Evolutionary conservation across 2,113 vertebrate species (phyloP).

Genomic region (Polyodon spathula): DNA sequence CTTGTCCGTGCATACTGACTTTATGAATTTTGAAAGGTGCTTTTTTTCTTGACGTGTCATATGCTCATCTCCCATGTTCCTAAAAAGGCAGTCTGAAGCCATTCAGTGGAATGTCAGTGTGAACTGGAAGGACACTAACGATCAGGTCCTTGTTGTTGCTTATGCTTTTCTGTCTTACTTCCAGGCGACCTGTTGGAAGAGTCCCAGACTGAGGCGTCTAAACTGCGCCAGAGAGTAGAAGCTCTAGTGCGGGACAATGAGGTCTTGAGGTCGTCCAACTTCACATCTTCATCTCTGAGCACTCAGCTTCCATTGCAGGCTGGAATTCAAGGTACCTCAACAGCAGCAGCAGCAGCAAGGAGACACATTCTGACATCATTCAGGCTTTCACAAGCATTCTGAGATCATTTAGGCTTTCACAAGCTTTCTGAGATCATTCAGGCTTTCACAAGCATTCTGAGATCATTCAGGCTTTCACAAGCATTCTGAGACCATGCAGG

Average conservation of each 20-base stretch:
- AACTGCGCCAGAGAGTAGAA: conserved; percentile 83
- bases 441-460: no score
- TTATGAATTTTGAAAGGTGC: no score
- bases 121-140: background rate
- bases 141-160: background rate
- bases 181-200: conserved; percentile 87
- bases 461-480: conserved; percentile 17
- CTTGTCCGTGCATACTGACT: no score
- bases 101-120: no score
- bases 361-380: background rate
- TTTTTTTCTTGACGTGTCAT: no score
- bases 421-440: conserved; percentile 14
- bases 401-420: conserved; percentile 17
- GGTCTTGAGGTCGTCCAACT: conserved; percentile 54
- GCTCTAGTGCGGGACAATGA: conserved; percentile 83
- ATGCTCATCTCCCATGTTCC: background rate
- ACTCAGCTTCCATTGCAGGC: conserved; percentile 38
- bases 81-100: no score
- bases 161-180: conserved; percentile 6
- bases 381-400: no score
- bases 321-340: conserved; percentile 45
- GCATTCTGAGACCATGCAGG: no score
- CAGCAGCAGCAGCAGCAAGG: background rate
- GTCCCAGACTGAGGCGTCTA: conserved; percentile 81
- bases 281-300: conserved; percentile 52